Conservation (phyloP, 2,797 vertebrate species). For the Pyrocephalus nanus region DNA sequence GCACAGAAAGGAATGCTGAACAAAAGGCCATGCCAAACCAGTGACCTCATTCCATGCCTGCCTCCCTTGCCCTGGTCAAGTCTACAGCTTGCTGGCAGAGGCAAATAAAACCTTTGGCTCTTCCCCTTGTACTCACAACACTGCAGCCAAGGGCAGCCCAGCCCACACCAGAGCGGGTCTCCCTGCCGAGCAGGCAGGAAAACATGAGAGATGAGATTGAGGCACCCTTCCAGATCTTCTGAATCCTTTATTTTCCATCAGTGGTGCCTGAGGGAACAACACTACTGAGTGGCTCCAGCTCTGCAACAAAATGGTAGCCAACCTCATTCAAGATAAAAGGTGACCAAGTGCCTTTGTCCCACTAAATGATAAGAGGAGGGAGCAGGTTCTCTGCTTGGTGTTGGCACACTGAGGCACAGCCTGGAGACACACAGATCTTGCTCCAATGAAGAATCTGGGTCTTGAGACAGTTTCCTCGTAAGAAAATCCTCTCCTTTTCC, state of each 20-base stretch:
- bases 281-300: neutral
- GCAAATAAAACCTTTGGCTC: neutral
- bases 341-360: neutral
- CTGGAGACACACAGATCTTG: neutral
- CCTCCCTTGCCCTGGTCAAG: neutral
- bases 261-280: neutral
- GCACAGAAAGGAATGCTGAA: conserved; percentile 13
- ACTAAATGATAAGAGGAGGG: neutral
- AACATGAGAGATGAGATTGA: neutral
- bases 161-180: neutral
- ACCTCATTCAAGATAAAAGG: neutral
- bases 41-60: neutral
- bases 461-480: neutral
- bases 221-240: neutral
- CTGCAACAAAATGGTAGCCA: neutral
- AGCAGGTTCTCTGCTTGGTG: neutral
- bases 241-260: neutral
- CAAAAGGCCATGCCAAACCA: conserved; percentile 13
- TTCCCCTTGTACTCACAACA: neutral
- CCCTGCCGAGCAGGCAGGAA: neutral
- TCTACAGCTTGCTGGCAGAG: neutral
- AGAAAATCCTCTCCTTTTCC: neutral
- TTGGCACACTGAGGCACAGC: fast-evolving
- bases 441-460: neutral
- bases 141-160: neutral